A percentile compares a stretch with the other conserved stretches of the same genome.
Evolutionary conservation across 1,140 invertebrate species (phyloP).

Genomic region (Cylas formicarius): DNA sequence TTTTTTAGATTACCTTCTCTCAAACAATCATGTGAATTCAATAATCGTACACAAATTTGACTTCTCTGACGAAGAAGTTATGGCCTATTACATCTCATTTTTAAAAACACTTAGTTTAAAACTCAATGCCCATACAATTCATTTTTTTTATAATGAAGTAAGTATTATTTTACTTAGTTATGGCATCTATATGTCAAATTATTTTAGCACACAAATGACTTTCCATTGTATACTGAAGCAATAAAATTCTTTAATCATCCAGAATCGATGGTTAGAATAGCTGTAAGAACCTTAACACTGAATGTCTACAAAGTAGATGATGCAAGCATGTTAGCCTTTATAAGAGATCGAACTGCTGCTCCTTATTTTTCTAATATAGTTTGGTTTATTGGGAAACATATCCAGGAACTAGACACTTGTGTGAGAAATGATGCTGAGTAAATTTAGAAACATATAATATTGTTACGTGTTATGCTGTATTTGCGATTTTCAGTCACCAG

Average conservation of each 20-base stretch:
- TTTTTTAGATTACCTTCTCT: constrained; percentile 93
- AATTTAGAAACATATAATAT: constrained; percentile 42
- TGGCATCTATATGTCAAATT: constrained; percentile 14
- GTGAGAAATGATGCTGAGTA: constrained; percentile 92
- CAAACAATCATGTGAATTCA: constrained; percentile 99
- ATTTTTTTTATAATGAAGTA: constrained; percentile 99
- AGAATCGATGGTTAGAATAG: constrained; percentile 98
- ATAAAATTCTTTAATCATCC: constrained; percentile 99
- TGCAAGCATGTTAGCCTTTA: constrained; percentile 91
- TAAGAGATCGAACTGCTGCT: constrained; percentile 89
- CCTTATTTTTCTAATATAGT: constrained; percentile 98
- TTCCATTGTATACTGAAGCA: constrained; percentile 97
- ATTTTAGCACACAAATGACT: constrained; percentile 95
- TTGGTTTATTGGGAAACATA: constrained; percentile 99
- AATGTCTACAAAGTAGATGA: constrained; percentile 97
- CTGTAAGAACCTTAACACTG: constrained; percentile 92
- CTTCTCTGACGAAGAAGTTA: constrained; percentile 99
- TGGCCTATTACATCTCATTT: constrained; percentile 99
- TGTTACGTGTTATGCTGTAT: background rate
- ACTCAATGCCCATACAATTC: constrained; percentile 97
- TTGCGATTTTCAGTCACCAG: constrained; percentile 64
- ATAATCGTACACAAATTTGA: constrained; percentile 99
- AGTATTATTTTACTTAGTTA: constrained; percentile 33
- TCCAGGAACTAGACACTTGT: constrained; percentile 91
- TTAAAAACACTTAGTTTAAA: constrained; percentile 97